Percentiles rank a stretch among this genome's conserved stretches.
Conservation (phyloP, 2,888 invertebrate species). For the Spialia ferax region DNA sequence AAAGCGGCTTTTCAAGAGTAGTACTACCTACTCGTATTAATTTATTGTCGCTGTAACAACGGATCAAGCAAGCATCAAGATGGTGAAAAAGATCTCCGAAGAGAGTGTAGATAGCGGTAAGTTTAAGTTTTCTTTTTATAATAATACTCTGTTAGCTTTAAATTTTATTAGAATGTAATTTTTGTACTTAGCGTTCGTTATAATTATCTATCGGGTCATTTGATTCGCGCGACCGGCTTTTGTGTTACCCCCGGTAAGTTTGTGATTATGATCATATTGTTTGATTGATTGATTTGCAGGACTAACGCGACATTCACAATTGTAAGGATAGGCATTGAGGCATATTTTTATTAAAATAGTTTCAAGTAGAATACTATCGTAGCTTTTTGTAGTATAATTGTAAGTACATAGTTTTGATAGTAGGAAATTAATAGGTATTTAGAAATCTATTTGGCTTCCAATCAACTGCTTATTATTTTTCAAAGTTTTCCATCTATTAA, state of each 20-base stretch:
- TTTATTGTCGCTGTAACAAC: conserved; percentile 76
- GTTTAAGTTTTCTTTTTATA: conserved; percentile 51
- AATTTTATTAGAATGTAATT: conserved; percentile 16
- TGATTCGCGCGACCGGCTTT: conserved; percentile 31
- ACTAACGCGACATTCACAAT: too few species aligned
- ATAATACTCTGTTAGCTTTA: neutral
- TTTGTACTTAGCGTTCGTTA: conserved; percentile 13
- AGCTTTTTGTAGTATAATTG: neutral
- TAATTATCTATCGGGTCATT: conserved; percentile 19
- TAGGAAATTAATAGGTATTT: neutral
- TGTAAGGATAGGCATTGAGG: neutral
- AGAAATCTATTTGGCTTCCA: conserved; percentile 18
- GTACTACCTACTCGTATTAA: conserved; percentile 77
- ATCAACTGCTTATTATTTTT: neutral
- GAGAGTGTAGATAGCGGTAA: conserved; percentile 86
- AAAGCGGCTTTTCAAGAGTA: conserved; percentile 86
- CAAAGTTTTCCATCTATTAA: neutral
- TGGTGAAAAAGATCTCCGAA: conserved; percentile 87
- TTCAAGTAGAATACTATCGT: neutral
- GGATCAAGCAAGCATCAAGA: conserved; percentile 75
- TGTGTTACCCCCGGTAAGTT: neutral
- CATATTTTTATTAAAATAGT: neutral
- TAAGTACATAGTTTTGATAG: neutral
- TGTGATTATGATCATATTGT: neutral
- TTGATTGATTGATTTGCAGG: neutral